Percentiles rank a stretch among this genome's conserved stretches.
phyloP scores from a whole-genome alignment of 1,140 invertebrate genomes.

The Listronotus bonariensis region DNA sequence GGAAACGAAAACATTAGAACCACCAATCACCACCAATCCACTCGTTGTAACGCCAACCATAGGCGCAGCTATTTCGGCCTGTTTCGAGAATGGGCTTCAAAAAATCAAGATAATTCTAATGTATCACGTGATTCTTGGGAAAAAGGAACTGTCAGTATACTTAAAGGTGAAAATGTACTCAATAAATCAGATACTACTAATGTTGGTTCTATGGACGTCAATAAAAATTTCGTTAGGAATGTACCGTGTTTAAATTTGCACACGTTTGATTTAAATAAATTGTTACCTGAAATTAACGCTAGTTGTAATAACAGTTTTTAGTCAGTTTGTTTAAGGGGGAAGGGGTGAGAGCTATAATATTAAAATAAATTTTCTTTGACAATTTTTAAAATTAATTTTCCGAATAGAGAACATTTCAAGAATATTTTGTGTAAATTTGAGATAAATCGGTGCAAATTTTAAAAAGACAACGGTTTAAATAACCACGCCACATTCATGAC shows the following conservation, averaged over 20 bases:
- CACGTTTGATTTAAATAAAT: constrained; percentile 40
- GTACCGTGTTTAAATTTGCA: constrained; percentile 29
- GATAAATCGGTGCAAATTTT: no score
- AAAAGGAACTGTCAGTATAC: constrained; percentile 43
- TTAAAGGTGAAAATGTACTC: constrained; percentile 41
- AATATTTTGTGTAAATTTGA: no score
- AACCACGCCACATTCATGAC: no score
- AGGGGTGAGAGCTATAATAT: no score
- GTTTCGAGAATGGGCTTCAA: constrained; percentile 13
- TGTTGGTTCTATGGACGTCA: constrained; percentile 9
- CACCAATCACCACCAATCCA: background rate
- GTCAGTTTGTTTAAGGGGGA: no score
- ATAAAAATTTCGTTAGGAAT: constrained; percentile 35
- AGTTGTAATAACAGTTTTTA: constrained; percentile 11
- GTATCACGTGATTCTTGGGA: constrained; percentile 34
- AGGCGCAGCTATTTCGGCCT: constrained; percentile 21
- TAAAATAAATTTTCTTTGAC: no score
- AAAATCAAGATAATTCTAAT: constrained; percentile 44
- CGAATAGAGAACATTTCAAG: no score
- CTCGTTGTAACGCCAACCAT: constrained; percentile 5
- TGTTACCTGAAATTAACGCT: constrained; percentile 40
- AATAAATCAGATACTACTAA: constrained; percentile 11
- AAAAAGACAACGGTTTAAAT: no score
- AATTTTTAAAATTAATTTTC: no score
- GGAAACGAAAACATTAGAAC: constrained; percentile 27